Conservation (phyloP, 1,140 invertebrate genomes). For the Ooceraea biroi region DNA sequence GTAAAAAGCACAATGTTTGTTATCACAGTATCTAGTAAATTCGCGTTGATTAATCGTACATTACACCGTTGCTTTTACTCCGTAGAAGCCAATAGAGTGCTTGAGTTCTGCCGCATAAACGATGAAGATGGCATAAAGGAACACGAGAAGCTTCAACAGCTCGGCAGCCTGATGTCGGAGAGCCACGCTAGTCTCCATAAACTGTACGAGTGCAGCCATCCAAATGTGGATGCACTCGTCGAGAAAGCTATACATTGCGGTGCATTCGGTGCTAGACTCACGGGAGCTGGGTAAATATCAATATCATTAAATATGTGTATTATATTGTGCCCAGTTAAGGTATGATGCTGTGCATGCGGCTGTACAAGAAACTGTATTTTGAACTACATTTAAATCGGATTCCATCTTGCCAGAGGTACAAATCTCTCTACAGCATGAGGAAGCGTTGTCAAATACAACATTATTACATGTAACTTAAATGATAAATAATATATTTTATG, state of each 20-base stretch:
- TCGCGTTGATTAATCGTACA: constrained; percentile 40
- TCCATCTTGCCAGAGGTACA: too few relatives aligned
- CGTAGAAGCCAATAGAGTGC: constrained; percentile 87
- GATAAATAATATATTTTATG: too few relatives aligned
- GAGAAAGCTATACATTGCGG: constrained; percentile 90
- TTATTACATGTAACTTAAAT: too few relatives aligned
- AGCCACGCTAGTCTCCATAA: constrained; percentile 95
- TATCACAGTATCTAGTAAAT: constrained; percentile 30
- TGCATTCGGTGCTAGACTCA: constrained; percentile 94
- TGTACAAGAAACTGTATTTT: too few relatives aligned
- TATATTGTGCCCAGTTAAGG: background rate
- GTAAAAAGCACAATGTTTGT: constrained; percentile 11
- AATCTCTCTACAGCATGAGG: too few relatives aligned
- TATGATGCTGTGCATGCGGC: background rate
- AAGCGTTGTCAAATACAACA: too few relatives aligned
- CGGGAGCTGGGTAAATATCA: constrained; percentile 94
- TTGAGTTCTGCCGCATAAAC: constrained; percentile 84
- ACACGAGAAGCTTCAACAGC: constrained; percentile 85
- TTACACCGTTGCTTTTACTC: background rate
- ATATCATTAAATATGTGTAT: background rate
- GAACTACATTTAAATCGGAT: constrained; percentile 20
- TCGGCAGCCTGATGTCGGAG: constrained; percentile 95
- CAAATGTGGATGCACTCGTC: constrained; percentile 94
- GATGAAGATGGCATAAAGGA: constrained; percentile 72
- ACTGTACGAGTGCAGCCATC: constrained; percentile 98